A percentile compares a stretch with the other conserved stretches of the same genome.
Evolutionary conservation across 1,140 invertebrate genomes (phyloP).

Genomic region (Anthonomus grandis): DNA sequence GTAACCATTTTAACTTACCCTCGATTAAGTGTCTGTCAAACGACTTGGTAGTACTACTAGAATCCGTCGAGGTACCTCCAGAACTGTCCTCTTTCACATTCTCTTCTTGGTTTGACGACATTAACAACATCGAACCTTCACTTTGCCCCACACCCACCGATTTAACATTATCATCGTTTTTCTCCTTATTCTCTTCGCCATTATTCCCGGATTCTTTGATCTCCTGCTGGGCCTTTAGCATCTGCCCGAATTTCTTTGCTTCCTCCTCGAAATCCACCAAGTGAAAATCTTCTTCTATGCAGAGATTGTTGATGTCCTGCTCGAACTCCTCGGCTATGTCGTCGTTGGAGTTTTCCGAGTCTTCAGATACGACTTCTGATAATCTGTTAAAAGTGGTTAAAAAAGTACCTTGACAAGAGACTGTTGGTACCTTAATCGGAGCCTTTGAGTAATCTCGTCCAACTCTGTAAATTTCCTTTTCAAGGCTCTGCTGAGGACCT

Average conservation of each 20-base stretch:
- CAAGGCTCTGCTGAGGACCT: slow-evolving; percentile 48
- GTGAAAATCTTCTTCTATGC: slow-evolving; percentile 45
- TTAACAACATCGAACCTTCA: too few relatives aligned
- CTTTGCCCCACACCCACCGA: not conserved
- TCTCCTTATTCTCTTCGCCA: not conserved
- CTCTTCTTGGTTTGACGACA: too few relatives aligned
- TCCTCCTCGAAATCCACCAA: slow-evolving; percentile 41
- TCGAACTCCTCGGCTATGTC: slow-evolving; percentile 57
- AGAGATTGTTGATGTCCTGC: slow-evolving; percentile 50
- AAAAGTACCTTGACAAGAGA: not conserved
- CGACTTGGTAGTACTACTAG: not conserved
- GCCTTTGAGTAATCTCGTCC: slow-evolving; percentile 59
- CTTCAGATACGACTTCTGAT: slow-evolving; percentile 54
- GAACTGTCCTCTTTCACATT: not conserved
- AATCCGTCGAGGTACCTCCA: not conserved
- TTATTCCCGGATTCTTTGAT: not conserved
- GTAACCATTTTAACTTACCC: not conserved
- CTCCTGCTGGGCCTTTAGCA: slow-evolving; percentile 1
- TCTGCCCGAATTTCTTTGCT: slow-evolving; percentile 29
- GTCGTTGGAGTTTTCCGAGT: slow-evolving; percentile 51
- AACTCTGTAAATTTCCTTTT: slow-evolving; percentile 61
- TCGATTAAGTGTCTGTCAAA: not conserved
- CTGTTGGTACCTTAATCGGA: slow-evolving; percentile 48
- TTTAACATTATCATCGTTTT: not conserved
- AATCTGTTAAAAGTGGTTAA: slow-evolving; percentile 45